Base-by-base conservation (phyloP, 2,113 vertebrate species). In the Larimichthys crocea region DNA sequence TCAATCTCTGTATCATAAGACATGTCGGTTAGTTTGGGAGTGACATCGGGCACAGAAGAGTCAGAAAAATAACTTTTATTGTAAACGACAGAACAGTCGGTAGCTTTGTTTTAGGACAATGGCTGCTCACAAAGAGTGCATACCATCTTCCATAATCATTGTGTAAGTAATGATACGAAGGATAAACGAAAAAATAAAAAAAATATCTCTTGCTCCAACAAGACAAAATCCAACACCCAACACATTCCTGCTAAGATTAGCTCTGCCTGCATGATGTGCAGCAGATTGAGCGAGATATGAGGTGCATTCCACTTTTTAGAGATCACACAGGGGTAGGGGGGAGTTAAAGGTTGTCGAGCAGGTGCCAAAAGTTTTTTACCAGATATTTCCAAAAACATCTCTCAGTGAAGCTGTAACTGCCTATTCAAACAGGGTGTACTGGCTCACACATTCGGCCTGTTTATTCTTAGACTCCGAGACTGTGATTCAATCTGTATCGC, bases 221-320 rank as follows among this genome's bases (percentile, higher is more conserved):
- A 82, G 57, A 80, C 48, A 62, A 65, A 65, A 70, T 76, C 68
- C 29, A 77, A 44, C 52, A 64, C 10, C 56, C n/a, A 64, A 76
- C 62, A 81, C 82, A 85, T 85, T 88, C 74, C 82, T 74, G 56
- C 31, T 61, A 0, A 81, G 86, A 83, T 82, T 74, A 80, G 29
- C 42, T 80, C n/a, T 14, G 76, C 46, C 68, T 70, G 69, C 73
- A 50, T 79, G 83, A 86, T 76, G 70, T 50, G 80, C 60, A 71
- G 62, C 80, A 10, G 83, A 74, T 63, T 80, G 44, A 57, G 53
- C n/a, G 26, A 72, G 84, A 83, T 77, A 77, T 5, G 70, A 75
- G 55, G 8, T 26, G 50, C 80, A 76, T 87, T 90, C 80, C 85
- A 72, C 10, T 44, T 85, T 66, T 52, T 55, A 44, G 15, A 86